Conservation (phyloP, 2,888 invertebrate species). For the Drosophila acutilabella region DNA sequence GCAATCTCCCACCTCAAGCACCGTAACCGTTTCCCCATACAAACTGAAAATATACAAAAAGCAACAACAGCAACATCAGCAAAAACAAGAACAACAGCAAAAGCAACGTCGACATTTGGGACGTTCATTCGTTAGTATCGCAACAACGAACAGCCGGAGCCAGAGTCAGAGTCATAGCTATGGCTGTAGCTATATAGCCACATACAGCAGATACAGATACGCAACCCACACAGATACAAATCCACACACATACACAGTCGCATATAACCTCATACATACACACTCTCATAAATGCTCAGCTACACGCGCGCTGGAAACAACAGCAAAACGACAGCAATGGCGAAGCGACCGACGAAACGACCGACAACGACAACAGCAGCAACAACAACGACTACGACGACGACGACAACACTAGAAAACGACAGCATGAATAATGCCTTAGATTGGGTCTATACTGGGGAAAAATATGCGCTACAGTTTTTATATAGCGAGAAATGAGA, state of each 20-base stretch:
- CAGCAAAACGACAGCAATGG: conserved; percentile 39
- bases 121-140: conserved; percentile 77
- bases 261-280: conserved; percentile 25
- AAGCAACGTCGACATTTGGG: conserved; percentile 74
- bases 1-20: conserved; percentile 46
- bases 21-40: conserved; percentile 35
- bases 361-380: conserved; percentile 30
- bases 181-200: conserved; percentile 40
- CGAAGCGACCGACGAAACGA: conserved; percentile 41
- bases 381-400: conserved; percentile 25
- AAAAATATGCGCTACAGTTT: conserved; percentile 51
- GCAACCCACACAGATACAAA: conserved; percentile 41
- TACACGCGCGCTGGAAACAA: conserved; percentile 76
- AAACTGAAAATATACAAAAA: conserved; percentile 62
- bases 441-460: conserved; percentile 63
- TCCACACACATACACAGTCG: conserved; percentile 24
- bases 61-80: conserved; percentile 52
- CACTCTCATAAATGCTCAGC: conserved; percentile 58
- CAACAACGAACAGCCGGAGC: conserved; percentile 70
- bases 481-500: conserved; percentile 28
- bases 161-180: conserved; percentile 29
- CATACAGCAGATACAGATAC: conserved; percentile 69
- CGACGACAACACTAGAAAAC: conserved; percentile 59
- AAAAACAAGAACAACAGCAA: conserved; percentile 39
- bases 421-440: conserved; percentile 63